Base-by-base conservation (phyloP, 1,140 invertebrate genomes). In the Laodelphax striatellus region DNA sequence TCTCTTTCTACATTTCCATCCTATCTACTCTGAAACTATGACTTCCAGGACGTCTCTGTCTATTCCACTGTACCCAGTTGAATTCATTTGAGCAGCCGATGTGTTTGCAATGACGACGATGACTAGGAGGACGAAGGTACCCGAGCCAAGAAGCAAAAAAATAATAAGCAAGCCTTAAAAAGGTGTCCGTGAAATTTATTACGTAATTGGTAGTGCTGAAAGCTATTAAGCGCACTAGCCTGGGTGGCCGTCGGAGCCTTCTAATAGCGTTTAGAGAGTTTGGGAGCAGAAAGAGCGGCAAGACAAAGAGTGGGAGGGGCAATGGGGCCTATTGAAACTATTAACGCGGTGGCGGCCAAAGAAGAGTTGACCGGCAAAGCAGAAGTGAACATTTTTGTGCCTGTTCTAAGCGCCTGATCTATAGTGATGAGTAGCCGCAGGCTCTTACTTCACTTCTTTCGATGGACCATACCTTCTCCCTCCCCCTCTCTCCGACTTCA, bases 151-250 rank as follows among this genome's bases (percentile, higher is more conserved):
- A 13, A 38, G 52, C n/a, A n/a, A 24, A 55, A 55, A 55, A 55
- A 55, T 55, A 55, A 55, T 55, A 55, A 55, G 38, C 31, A 11
- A 55, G 38, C 54, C 34, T 55, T 55, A 55, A 55, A 55, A 55
- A 55, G 54, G 54, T 55, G 54, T 55, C 54, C 38, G 54, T 28
- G 38, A 55, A 55, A 55, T 55, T 55, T 55, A 55, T 55, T 31
- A 34, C 38, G 54, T 55, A 55, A 55, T 55, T 55, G 54, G 54
- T 55, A 55, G 54, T 55, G 54, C 22, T 55, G 54, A 55, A 55
- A 55, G 54, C 54, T 55, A 55, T 55, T 55, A 55, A 28, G n/a
- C 34, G 54, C 28, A 55, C 28, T 28, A 55, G 54, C 54, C 31
- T 55, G 54, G 54, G 54, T 55, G 54, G 54, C 54, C 54, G 22